Base-by-base conservation (phyloP, 2,797 vertebrate species). In the Pangasius mekongensis region DNA sequence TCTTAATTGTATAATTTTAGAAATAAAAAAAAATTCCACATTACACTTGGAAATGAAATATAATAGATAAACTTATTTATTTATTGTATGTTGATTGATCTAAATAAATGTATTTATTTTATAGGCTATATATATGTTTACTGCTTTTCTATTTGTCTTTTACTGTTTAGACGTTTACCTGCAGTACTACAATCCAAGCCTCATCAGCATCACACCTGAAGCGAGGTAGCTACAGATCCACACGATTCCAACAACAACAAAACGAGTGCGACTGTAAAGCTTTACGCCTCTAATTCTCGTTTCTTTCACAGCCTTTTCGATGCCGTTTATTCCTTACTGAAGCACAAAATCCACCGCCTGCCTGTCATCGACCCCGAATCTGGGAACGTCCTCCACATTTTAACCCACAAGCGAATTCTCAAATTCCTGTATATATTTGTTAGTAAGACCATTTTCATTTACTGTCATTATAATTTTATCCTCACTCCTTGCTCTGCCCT, bases 391-490 rank as follows among this genome's bases (percentile, higher is more conserved):
- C 94, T 99, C 60, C 97, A 98, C 92, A 98, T 99, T 90, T 95
- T 99, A 87, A 99, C 98, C 0, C 98, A 99, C 94, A 99, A 99
- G 88, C 95, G 98, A 36, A 97, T 99, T 91, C 96, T 99, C 89
- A 99, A 98, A 93, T 99, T 99, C 94, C 97, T 99, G 52, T 96
- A 98, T 86, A 95, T 99, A 92, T 99, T 98, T 87, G 98, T 99
- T 93, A 98, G 98, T 24, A 86, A 86, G 43, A 86, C n/a, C 18
- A 30, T 84, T 67, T 69, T 30, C 0, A 56, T 8, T 74, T 43
- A 14, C 56, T 5, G 0, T 56, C 36, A 36, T 66, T 78, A 49
- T 33, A 13, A 20, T 9, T 36, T 30, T 43, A 9, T 30, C 5
- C 13, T 27, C 66, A 13, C 39, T 24, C 39, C 9, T 52, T n/a